Base-by-base conservation (phyloP, 2,888 invertebrate species). In the Heliconius charithonia region DNA sequence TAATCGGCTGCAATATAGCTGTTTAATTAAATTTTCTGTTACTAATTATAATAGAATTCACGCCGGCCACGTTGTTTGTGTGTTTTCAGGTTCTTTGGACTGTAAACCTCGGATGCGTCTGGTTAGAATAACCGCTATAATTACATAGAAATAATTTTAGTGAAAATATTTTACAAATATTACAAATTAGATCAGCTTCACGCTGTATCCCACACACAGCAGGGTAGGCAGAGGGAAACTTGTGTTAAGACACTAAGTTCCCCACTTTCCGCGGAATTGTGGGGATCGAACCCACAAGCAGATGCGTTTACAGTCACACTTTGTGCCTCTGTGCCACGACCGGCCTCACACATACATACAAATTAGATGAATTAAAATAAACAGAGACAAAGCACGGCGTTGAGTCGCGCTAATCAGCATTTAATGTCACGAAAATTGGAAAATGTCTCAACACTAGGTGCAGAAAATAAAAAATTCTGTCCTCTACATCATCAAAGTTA, bases 11-110 rank as follows among this genome's bases (percentile, higher is more conserved):
- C 66, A 67, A 70, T 63, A 75, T 63, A 75, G 69, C 22, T 27
- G 75, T 79, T 79, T 81, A 81, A 80, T 81, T 80, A 78, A 81
- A 80, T 76, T 29, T 80, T 65, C 72, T 75, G 45, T 62, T 73
- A 79, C 73, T 78, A 74, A 78, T 76, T 81, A 71, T 75, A 78
- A 73, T 76, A 59, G 71, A 72, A 75, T 77, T 77, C 66, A 76
- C 65, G 70, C 51, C 25, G 41, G 59, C 70, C 59, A 76, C 77
- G 75, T 77, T 78, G 65, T 22, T 51, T 51, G 51, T 51, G 51
- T 51, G 51, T 73, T 77, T 73, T 37, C 66, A 78, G 63, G 74
- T 74, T 78, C 76, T 67, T 63, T 78, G 75, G 76, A 56, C 51
- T 76, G 78, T 76, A 66, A 76, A 81, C 76, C 78, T 67, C 74